phyloP scores from a whole-genome alignment of 1,140 invertebrate species.

The Yoshiicerus persimilis region DNA sequence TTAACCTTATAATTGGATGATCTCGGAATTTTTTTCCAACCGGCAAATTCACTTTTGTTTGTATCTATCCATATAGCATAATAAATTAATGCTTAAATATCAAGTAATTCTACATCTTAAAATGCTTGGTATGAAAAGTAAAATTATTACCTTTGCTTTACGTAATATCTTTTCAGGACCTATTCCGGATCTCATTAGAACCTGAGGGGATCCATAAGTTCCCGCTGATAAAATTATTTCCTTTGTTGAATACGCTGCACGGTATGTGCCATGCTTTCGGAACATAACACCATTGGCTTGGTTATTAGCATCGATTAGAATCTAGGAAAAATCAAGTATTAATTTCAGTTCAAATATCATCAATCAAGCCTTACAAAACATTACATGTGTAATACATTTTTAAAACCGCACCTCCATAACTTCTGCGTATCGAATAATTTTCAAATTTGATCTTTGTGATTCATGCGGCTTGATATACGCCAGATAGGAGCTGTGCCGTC shows the following conservation, averaged over 20 bases:
- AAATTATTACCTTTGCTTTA: not conserved
- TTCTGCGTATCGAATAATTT: not conserved
- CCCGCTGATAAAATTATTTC: constrained; percentile 28
- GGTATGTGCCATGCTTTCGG: not conserved
- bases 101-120: too few relatives aligned
- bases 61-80: too few relatives aligned
- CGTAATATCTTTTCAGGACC: not conserved
- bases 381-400: too few relatives aligned
- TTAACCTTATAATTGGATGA: too few relatives aligned
- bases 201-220: not conserved
- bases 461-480: not conserved
- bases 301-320: not conserved
- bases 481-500: not conserved
- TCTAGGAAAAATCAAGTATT: too few relatives aligned
- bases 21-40: too few relatives aligned
- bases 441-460: not conserved
- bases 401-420: too few relatives aligned
- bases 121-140: not conserved
- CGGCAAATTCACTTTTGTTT: too few relatives aligned
- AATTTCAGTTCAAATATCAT: not conserved
- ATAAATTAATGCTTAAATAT: too few relatives aligned
- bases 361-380: not conserved
- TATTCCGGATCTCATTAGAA: constrained; percentile 26
- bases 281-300: not conserved
- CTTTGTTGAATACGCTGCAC: not conserved